These are phyloP conservation scores for Uropsilus gracilis DNA, from an alignment of 2,113 vertebrate genomes.

Conservation along the genomic window DNA sequence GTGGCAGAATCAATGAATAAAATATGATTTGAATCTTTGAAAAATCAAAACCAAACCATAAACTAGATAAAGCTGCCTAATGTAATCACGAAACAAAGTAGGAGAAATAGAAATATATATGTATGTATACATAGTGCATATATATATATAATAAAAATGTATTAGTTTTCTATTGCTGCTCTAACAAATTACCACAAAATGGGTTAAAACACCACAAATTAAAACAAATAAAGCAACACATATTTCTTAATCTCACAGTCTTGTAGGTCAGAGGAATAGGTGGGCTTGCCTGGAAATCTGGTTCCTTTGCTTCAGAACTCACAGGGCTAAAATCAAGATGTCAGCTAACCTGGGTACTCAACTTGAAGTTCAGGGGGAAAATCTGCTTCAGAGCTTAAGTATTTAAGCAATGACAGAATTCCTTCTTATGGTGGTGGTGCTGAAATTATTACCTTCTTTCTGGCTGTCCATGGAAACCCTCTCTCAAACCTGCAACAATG, in stretches of 20 bases:
- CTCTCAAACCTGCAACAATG: background rate
- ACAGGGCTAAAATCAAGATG: background rate
- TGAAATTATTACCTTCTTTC: background rate
- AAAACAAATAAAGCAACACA: background rate
- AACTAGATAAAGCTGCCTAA: background rate
- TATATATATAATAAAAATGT: background rate
- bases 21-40: background rate
- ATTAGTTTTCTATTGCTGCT: background rate
- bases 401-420: background rate
- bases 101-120: background rate
- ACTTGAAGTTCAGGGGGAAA: background rate
- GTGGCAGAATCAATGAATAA: background rate
- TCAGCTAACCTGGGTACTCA: background rate
- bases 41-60: background rate
- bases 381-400: background rate
- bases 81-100: slow-evolving; percentile 17
- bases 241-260: background rate
- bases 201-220: background rate
- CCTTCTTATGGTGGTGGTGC: background rate
- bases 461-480: background rate
- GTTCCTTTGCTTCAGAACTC: background rate
- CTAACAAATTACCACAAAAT: background rate
- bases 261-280: background rate
- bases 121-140: no score
- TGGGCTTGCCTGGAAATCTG: background rate